Base-by-base conservation (phyloP, 2,113 vertebrate species). In the Sinocyclocheilus grahami region DNA sequence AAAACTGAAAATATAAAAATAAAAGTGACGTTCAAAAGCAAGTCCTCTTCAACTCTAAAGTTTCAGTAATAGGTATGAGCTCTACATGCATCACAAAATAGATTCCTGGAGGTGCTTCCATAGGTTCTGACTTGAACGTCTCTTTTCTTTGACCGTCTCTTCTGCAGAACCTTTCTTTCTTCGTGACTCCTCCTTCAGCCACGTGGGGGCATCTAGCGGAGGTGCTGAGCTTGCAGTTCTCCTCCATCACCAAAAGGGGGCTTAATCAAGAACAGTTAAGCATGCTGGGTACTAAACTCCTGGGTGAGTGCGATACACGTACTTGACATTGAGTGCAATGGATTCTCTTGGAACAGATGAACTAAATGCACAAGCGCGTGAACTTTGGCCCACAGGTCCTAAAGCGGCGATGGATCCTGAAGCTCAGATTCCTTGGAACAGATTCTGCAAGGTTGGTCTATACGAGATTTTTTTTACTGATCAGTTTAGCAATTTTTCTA, bases 371-470 rank as follows among this genome's bases (percentile, higher is more conserved):
- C 14, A 86, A 18, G 18, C 9, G 0, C 53, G 1, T n/a, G 37
- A 83, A n/a, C 65, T 42, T 91, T 78, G 88, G 22, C 83, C 33
- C 77, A 37, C 86, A 99, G 98, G 97, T 78, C 85, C 93, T 42
- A 96, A 90, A 1, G 95, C 93, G 79, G 88, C 94, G 86, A 89
- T 92, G 84, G 91, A 94, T 90, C 95, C 94, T 0, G 97, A 99
- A 0, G 97, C 97, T 77, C 95, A 94, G 0, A 97, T 99, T 90
- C 97, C 96, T 1, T 99, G 98, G 98, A 95, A 93, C 5, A 96
- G 95, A 90, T 99, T 99, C 92, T 99, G 98, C 92, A 99, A 99
- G 97, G 98, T 99, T 90, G 76, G 92, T 22, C 78, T 14, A 24
- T 9, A 7, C 39, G 4, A 48, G 0, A 22, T n/a, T 51, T 5